phyloP scores from a whole-genome alignment of 2,797 vertebrate species.

The Gymnothorax javanicus region DNA sequence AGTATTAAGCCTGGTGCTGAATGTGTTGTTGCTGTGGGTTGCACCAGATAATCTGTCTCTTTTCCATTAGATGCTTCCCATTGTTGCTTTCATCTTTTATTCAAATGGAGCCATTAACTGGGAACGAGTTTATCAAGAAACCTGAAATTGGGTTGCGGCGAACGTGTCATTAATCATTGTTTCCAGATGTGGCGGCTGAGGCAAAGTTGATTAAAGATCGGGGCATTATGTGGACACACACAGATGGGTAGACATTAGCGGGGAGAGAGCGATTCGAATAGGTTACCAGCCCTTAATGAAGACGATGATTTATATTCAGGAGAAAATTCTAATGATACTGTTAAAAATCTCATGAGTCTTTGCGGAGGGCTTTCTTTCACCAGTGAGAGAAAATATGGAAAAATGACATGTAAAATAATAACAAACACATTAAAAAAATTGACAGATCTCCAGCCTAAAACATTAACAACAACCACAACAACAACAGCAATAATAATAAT shows the following conservation, averaged over 20 bases:
- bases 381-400: slow-evolving; percentile 51
- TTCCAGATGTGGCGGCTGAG: slow-evolving; percentile 90
- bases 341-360: slow-evolving; percentile 70
- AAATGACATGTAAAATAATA: not conserved
- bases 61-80: slow-evolving; percentile 33
- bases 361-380: not conserved
- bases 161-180: slow-evolving; percentile 95
- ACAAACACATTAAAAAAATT: not conserved
- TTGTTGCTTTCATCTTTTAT: slow-evolving; percentile 91
- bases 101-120: slow-evolving; percentile 89
- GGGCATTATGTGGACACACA: slow-evolving; percentile 86
- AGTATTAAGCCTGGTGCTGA: not conserved
- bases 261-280: slow-evolving; percentile 91
- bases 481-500: not conserved
- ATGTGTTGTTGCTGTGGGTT: not conserved
- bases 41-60: not conserved
- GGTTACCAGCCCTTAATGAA: slow-evolving; percentile 94
- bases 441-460: not conserved
- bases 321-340: slow-evolving; percentile 91
- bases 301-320: slow-evolving; percentile 92
- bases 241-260: slow-evolving; percentile 94
- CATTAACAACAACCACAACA: not conserved
- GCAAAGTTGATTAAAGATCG: slow-evolving; percentile 96
- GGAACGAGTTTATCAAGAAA: slow-evolving; percentile 88
- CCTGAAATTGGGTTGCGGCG: slow-evolving; percentile 90